A percentile compares a stretch with the other conserved stretches of the same genome.
These are phyloP conservation scores for Cyanocitta stelleri DNA, from an alignment of 2,113 vertebrate species.

Conservation along the genomic window DNA sequence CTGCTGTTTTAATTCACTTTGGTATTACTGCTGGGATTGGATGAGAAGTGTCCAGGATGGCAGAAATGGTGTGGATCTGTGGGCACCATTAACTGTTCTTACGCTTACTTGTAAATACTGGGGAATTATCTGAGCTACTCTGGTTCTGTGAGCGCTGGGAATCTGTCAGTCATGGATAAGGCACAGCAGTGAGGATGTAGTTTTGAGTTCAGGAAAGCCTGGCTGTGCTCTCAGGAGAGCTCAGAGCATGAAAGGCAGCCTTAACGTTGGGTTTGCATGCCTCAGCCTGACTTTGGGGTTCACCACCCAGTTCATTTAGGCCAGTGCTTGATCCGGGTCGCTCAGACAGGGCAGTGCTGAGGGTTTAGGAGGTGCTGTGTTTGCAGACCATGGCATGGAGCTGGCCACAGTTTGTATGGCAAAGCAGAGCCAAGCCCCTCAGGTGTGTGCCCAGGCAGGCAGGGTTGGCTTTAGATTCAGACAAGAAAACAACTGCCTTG, in stretches of 20 bases:
- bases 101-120: neutral
- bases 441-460: neutral
- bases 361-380: neutral
- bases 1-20: neutral
- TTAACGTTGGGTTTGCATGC: neutral
- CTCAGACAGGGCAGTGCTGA: neutral
- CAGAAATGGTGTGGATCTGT: neutral
- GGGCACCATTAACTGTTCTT: neutral
- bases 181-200: neutral
- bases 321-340: neutral
- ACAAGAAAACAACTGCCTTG: neutral
- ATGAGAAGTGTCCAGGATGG: neutral
- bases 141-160: neutral
- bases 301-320: accelerated
- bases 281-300: neutral
- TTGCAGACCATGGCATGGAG: neutral
- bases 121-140: neutral
- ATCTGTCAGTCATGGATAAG: neutral
- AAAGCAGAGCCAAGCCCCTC: neutral
- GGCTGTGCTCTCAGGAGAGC: neutral
- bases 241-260: neutral
- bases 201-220: neutral
- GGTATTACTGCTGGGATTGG: neutral
- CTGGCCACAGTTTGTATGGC: neutral
- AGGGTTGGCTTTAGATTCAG: neutral